Percentiles rank a stretch among this genome's conserved stretches.
phyloP scores from a whole-genome alignment of 2,888 invertebrate species.

The Idaea biselata region DNA sequence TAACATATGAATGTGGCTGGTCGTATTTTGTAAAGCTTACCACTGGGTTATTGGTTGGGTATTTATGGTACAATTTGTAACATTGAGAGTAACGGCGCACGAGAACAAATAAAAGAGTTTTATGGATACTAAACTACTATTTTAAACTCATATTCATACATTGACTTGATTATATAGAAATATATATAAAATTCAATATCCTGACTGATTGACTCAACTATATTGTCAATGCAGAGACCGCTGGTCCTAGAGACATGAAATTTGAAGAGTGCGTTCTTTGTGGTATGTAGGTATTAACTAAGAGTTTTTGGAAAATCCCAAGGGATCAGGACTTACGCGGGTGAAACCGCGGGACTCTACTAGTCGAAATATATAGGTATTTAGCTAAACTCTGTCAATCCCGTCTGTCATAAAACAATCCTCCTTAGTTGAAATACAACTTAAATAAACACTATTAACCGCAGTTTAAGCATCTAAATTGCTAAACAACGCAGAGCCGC shows the following conservation, averaged over 20 bases:
- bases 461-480: background rate
- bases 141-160: no score
- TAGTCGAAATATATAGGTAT: no score
- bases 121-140: background rate
- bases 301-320: no score
- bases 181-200: no score
- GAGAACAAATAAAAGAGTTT: background rate
- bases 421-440: background rate
- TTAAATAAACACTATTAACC: background rate
- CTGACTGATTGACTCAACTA: no score
- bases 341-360: no score
- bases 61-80: background rate
- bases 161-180: no score
- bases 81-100: background rate
- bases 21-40: conserved; percentile 4
- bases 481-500: background rate
- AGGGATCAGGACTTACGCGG: no score
- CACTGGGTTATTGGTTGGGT: background rate
- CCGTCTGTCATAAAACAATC: background rate
- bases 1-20: conserved; percentile 22
- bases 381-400: background rate
- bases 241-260: no score
- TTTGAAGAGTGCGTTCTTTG: no score
- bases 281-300: no score
- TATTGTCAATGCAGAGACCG: no score